Percentiles rank a stretch among this genome's conserved stretches.
Conservation (phyloP, 2,888 invertebrate genomes). For the Ecdyonurus torrentis region DNA sequence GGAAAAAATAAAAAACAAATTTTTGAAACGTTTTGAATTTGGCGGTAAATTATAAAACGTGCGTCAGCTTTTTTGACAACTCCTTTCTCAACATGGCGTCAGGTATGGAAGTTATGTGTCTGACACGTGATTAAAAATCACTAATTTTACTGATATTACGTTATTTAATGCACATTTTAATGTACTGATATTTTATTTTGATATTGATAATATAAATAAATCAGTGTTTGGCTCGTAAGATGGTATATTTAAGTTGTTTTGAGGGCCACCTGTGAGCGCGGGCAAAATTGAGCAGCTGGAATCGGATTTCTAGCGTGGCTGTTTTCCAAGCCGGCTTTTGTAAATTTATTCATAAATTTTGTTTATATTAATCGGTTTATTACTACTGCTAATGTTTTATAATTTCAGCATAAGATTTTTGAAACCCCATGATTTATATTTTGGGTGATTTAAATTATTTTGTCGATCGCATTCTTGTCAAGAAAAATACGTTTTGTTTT, state of each 20-base stretch:
- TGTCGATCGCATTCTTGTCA: too few species aligned
- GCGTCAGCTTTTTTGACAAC: not conserved
- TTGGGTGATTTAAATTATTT: too few species aligned
- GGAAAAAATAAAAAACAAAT: too few species aligned
- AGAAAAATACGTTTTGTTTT: too few species aligned
- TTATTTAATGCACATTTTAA: not conserved
- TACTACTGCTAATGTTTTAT: too few species aligned
- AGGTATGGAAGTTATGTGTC: not conserved
- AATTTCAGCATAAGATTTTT: too few species aligned
- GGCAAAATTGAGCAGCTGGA: not conserved
- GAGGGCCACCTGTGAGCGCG: conserved; percentile 1
- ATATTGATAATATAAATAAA: not conserved
- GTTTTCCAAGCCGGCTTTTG: not conserved
- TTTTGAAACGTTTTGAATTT: not conserved
- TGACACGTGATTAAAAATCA: not conserved
- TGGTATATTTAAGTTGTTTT: not conserved
- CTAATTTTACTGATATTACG: not conserved
- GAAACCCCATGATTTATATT: too few species aligned
- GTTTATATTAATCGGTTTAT: too few species aligned
- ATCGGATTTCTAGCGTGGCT: not conserved
- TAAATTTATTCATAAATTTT: too few species aligned
- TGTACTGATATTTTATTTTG: not conserved
- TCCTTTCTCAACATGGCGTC: conserved; percentile 1
- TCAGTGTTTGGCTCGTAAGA: not conserved
- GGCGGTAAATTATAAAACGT: not conserved